Evolutionary conservation across 53 echinoderm and acorn worm species (phyloP).

Genomic region (Stichopus horrens): DNA sequence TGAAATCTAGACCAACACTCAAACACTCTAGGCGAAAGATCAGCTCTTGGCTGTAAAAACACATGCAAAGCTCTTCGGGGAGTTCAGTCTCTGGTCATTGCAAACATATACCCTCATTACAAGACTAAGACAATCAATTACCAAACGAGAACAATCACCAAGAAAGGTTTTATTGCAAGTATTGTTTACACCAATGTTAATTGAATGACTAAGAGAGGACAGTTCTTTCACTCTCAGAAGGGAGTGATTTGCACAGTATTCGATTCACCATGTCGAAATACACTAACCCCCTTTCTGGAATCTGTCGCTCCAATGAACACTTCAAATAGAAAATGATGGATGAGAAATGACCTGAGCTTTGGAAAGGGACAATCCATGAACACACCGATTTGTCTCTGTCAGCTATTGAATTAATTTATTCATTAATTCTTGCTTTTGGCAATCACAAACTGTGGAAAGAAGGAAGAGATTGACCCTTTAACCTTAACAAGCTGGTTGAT

Average conservation of each 20-base stretch:
- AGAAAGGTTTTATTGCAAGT: constrained; percentile 21
- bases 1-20: neutral
- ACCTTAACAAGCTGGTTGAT: neutral
- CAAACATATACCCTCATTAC: neutral
- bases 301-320: too few relatives aligned
- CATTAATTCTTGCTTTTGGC: neutral
- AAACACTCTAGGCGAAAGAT: neutral
- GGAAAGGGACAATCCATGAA: neutral
- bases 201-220: neutral
- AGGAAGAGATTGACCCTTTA: neutral
- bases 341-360: neutral
- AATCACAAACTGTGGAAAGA: neutral
- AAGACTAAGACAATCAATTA: neutral
- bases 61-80: neutral
- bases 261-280: neutral
- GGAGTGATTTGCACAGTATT: neutral
- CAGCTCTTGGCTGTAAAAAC: neutral
- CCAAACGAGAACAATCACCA: neutral
- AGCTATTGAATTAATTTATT: neutral
- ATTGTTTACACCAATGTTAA: constrained; percentile 9
- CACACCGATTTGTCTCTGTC: neutral
- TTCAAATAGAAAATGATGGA: too few relatives aligned
- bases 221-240: neutral
- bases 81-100: neutral
- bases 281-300: too few relatives aligned